A percentile compares a stretch with the other conserved stretches of the same genome.
Conservation (phyloP, 1,140 invertebrate genomes). For the Drosophila sp. region DNA sequence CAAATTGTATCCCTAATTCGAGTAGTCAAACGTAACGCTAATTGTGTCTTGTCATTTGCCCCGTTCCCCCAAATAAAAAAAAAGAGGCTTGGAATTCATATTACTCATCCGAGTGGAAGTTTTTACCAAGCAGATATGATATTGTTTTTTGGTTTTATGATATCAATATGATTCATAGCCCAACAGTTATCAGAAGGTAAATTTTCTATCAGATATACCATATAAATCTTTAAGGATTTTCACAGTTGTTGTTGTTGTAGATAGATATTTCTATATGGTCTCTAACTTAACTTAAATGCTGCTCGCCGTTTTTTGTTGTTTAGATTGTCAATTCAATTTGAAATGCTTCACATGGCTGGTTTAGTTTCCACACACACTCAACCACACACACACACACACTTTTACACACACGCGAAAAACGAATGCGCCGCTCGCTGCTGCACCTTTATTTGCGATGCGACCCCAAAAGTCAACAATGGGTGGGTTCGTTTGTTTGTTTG, state of each 20-base stretch:
- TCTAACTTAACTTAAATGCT: neutral
- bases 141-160: neutral
- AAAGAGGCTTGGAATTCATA: neutral
- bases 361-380: constrained; percentile 28
- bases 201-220: neutral
- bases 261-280: neutral
- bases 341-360: constrained; percentile 37
- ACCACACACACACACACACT: neutral
- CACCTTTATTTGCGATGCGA: constrained; percentile 25
- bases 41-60: too few relatives aligned
- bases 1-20: too few relatives aligned
- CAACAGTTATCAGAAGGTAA: neutral
- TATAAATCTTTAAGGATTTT: neutral
- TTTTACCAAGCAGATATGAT: constrained; percentile 2
- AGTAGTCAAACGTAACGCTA: too few relatives aligned
- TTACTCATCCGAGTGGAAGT: constrained; percentile 2
- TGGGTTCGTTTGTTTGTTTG: constrained; percentile 25
- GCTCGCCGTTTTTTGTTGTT: constrained; percentile 8
- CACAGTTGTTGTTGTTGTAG: neutral
- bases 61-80: neutral
- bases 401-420: neutral
- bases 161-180: neutral
- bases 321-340: constrained; percentile 38
- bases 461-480: constrained; percentile 24
- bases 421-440: constrained; percentile 9